Percentiles rank a stretch among this genome's conserved stretches.
Evolutionary conservation across 1,140 invertebrate species (phyloP).

Genomic region (Vollenhovia emeryi): DNA sequence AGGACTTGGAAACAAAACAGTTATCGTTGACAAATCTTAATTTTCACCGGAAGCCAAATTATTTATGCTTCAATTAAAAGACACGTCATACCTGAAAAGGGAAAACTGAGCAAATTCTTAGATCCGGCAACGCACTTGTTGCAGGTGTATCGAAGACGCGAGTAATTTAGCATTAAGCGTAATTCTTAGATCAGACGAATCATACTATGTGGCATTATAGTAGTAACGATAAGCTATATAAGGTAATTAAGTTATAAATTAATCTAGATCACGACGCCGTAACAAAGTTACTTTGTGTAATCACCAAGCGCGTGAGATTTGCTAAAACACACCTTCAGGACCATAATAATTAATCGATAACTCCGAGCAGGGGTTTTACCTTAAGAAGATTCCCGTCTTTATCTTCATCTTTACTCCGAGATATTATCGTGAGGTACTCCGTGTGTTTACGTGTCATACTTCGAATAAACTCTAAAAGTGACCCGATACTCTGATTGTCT

Average conservation of each 20-base stretch:
- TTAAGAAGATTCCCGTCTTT: background rate
- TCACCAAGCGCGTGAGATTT: too few relatives aligned
- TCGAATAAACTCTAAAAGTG: slow-evolving; percentile 14
- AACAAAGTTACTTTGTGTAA: slow-evolving; percentile 50
- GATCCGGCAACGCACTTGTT: background rate
- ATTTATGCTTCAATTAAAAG: background rate
- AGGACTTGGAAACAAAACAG: background rate
- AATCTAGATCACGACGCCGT: too few relatives aligned
- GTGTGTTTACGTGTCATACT: slow-evolving; percentile 26
- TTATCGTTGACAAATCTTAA: background rate
- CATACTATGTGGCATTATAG: slow-evolving; percentile 52
- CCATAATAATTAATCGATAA: slow-evolving; percentile 42
- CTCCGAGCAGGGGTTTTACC: background rate
- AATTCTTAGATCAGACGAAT: slow-evolving; percentile 21
- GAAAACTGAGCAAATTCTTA: background rate
- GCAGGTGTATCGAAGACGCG: slow-evolving; percentile 6
- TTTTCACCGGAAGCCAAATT: background rate
- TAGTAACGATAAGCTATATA: slow-evolving; percentile 36
- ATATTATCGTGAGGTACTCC: slow-evolving; percentile 18
- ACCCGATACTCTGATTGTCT: slow-evolving; percentile 32
- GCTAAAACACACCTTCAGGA: too few relatives aligned
- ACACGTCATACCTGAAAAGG: background rate
- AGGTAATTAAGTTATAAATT: too few relatives aligned
- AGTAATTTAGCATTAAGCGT: slow-evolving; percentile 32
- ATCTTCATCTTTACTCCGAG: slow-evolving; percentile 4